phyloP scores from a whole-genome alignment of 1,140 invertebrate species.

The Hyphantria cunea region DNA sequence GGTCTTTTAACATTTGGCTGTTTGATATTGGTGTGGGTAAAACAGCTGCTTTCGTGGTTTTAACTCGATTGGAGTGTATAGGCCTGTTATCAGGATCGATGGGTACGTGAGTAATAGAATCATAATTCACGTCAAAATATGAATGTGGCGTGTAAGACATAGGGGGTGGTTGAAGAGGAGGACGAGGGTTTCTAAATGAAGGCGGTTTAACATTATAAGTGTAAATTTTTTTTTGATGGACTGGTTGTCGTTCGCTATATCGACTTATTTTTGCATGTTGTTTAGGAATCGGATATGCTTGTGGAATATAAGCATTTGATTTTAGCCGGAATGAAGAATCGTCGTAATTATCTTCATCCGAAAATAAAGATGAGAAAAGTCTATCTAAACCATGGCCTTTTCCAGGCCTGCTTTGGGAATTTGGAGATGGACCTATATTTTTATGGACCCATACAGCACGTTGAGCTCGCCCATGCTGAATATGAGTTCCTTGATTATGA shows the following conservation, averaged over 20 bases:
- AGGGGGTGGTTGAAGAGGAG: conserved; percentile 44
- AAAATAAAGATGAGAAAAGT: conserved; percentile 68
- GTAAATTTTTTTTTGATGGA: conserved; percentile 50
- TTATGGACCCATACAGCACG: conserved; percentile 71
- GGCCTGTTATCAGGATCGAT: conserved; percentile 44
- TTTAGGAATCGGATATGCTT: conserved; percentile 16
- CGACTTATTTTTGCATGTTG: conserved; percentile 56
- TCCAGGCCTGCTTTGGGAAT: conserved; percentile 45
- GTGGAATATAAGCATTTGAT: conserved; percentile 44
- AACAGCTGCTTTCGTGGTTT: conserved; percentile 59
- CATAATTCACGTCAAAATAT: conserved; percentile 41
- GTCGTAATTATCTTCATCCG: conserved; percentile 53
- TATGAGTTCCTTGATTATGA: conserved; percentile 12
- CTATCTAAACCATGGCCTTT: conserved; percentile 54
- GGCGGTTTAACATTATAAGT: conserved; percentile 54
- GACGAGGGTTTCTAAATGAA: conserved; percentile 43
- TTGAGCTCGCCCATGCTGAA: conserved; percentile 40
- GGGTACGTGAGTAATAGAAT: conserved; percentile 28
- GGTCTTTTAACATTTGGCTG: conserved; percentile 39
- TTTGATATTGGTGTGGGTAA: conserved; percentile 59
- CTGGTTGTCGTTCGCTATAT: conserved; percentile 45
- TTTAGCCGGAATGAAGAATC: conserved; percentile 46
- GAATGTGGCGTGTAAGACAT: conserved; percentile 40
- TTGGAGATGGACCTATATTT: conserved; percentile 57
- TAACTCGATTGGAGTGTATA: conserved; percentile 42